Conservation (phyloP, 2,888 invertebrate genomes). For the Syritta pipiens region DNA sequence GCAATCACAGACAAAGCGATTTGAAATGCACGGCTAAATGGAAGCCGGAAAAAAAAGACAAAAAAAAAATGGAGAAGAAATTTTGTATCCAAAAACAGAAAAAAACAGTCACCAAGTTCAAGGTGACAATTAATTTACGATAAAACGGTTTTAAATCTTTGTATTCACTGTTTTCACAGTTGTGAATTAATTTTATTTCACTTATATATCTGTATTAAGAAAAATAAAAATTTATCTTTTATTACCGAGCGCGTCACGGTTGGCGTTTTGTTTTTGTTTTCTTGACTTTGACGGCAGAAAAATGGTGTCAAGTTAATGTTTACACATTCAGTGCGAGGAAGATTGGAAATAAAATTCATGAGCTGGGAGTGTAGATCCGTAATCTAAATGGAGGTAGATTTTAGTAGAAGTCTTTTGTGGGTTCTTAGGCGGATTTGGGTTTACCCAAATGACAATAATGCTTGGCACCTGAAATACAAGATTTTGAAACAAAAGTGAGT, state of each 20-base stretch:
- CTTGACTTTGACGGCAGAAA: not conserved
- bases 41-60: not conserved
- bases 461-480: no score
- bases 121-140: slow-evolving; percentile 22
- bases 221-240: no score
- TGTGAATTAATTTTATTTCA: slow-evolving; percentile 7
- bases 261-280: not conserved
- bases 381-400: no score
- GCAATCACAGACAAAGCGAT: no score
- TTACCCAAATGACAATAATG: no score
- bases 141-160: slow-evolving; percentile 7
- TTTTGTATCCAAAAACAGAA: not conserved
- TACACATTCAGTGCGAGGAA: not conserved
- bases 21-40: no score
- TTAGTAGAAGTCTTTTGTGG: no score
- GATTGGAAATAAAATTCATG: not conserved
- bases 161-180: not conserved
- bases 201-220: no score
- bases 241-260: not conserved
- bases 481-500: no score
- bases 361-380: no score
- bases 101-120: no score
- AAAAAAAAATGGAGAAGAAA: slow-evolving; percentile 1
- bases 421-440: no score
- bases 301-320: slow-evolving; percentile 12